Base-by-base conservation (phyloP, 2,113 vertebrate species). In the Strix uralensis region DNA sequence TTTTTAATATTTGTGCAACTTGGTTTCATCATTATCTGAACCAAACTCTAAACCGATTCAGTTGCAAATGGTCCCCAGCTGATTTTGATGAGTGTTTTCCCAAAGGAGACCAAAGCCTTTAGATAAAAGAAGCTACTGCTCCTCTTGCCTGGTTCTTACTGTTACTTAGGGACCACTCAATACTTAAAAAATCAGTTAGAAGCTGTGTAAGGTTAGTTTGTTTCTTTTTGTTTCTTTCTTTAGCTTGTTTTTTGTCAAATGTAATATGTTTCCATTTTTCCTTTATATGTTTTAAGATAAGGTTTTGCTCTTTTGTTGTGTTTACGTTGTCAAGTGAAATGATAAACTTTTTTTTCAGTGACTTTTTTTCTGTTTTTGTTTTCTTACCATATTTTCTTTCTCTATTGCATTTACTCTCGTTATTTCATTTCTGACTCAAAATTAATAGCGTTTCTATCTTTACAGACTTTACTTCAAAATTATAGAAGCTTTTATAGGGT, bases 371-470 rank as follows among this genome's bases (percentile, higher is more conserved):
- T 3, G 6, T 72, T 30, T 4, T 80, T 72, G 10, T 10, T 4
- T 55, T 63, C 46, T 25, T 8, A 6, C 1, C 40, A 11, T 42
- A 2, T 42, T 65, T 84, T 77, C 1, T 47, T 72, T 3, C 86
- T 4, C 2, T 30, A 46, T 27, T 67, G 3, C 1, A 20, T 71
- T 96, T 1, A 2, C 3, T 49, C 2, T 54, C 1, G 3, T 19
- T 47, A 17, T 10, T 61, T 89, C 1, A 40, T n/a, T 83, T 82
- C 25, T 55, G 10, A 90, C 70, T 54, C 40, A 73, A 75, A 72
- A 30, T 15, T 23, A 63, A 9, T 25, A 42, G 3, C 9, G 13
- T 40, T 86, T 47, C 38, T 17, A 17, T 8, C 15, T 88, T 80
- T 77, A 5, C 6, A 42, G 40, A 9, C 2, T 49, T 49, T 27